Base-by-base conservation (phyloP, 2,888 invertebrate species). In the Catocala fraxini region DNA sequence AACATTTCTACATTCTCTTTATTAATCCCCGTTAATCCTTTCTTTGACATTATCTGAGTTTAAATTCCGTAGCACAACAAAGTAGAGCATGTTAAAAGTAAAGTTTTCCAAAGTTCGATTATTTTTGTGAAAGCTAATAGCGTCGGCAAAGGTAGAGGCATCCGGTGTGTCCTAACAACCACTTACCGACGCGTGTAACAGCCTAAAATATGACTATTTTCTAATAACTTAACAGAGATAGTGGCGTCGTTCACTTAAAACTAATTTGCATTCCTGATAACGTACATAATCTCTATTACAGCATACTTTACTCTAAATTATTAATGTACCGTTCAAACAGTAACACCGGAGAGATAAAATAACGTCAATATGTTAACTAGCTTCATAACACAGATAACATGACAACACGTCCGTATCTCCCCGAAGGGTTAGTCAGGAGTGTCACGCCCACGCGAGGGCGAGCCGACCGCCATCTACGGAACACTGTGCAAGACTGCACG, bases 11-110 rank as follows among this genome's bases (percentile, higher is more conserved):
- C 65, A 68, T 73, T 62, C 46, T 62, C 63, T 68, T 65, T 76
- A 73, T 68, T 68, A 73, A 66, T 71, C 71, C 46, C 6, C 46
- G 64, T 62, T 73, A 75, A 74, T 75, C 76, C 68, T 60, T 51
- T 39, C 65, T 69, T 57, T 59, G 61, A 60, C 53, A 49, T 70
- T 67, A 68, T 65, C 64, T 60, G 0, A 15, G 59, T 57, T 71
- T 59, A 56, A 59, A 71, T 56, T 54, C 46, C 46, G 51, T 59
- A 42, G 47, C 59, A 12, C 10, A 61, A 58, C 41, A 42, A 60
- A 69, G 65, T 53, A 47, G 57, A 59, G 25, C 43, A 41, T 47
- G 25, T 55, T 25, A 25, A 10, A 10, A 34, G 45, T 56, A 46
- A 55, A 51, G 42, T 52, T 56, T 48, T 47, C 39, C n/a, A 12